Percentiles rank a stretch among this genome's conserved stretches.
These are phyloP conservation scores for Eledona agricola DNA, from an alignment of 2,888 invertebrate species.

Conservation along the genomic window DNA sequence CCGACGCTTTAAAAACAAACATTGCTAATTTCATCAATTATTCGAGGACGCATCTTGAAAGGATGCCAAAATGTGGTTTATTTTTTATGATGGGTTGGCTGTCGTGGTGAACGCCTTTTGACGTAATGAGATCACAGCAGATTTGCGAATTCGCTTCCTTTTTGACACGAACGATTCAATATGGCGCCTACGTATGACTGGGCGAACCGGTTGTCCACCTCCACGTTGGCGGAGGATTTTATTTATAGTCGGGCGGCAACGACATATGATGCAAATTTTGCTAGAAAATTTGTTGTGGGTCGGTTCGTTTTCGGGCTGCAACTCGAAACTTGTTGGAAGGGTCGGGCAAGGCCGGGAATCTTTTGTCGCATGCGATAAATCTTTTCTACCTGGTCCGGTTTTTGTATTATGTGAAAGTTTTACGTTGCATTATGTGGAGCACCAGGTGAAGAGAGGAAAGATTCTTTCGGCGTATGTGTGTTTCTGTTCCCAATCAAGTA, in stretches of 20 bases:
- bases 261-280: too few relatives aligned
- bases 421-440: slow-evolving; percentile 17
- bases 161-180: too few relatives aligned
- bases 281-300: too few relatives aligned
- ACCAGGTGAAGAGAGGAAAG: slow-evolving; percentile 17
- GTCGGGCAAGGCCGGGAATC: slow-evolving; percentile 35
- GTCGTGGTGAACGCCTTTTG: too few relatives aligned
- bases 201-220: too few relatives aligned
- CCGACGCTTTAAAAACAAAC: slow-evolving; percentile 16
- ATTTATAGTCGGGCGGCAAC: too few relatives aligned
- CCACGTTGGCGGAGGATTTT: too few relatives aligned
- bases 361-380: slow-evolving; percentile 31
- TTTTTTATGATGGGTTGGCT: slow-evolving; percentile 5
- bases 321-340: slow-evolving; percentile 38
- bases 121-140: too few relatives aligned
- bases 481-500: slow-evolving; percentile 18
- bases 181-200: too few relatives aligned
- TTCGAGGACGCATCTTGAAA: slow-evolving; percentile 9
- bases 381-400: slow-evolving; percentile 35
- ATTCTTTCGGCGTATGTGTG: slow-evolving; percentile 8
- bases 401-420: slow-evolving; percentile 32
- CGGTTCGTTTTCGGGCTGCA: too few relatives aligned
- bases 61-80: slow-evolving; percentile 11
- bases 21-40: slow-evolving; percentile 5
- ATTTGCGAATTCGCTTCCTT: too few relatives aligned